phyloP scores from a whole-genome alignment of 2,113 vertebrate genomes.

The Collichthys lucidus region DNA sequence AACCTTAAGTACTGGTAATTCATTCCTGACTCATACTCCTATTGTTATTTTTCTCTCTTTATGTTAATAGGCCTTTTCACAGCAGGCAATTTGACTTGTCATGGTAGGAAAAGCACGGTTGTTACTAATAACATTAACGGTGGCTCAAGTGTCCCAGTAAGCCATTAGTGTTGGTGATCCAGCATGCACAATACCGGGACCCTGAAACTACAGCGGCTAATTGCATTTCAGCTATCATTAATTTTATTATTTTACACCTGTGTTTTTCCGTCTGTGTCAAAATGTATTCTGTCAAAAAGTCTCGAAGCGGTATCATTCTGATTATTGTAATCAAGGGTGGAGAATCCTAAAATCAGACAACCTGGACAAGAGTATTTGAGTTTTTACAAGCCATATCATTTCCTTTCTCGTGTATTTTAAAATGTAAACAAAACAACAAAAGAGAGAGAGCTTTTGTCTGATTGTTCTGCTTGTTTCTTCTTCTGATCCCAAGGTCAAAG shows the following conservation, averaged over 20 bases:
- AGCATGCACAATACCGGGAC: too few relatives aligned
- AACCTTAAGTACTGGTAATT: neutral
- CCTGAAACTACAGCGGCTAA: neutral
- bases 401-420: neutral
- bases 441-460: neutral
- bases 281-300: neutral
- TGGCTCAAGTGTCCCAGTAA: too few relatives aligned
- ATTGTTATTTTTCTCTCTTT: neutral
- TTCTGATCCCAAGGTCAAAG: constrained; percentile 90
- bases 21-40: neutral
- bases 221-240: neutral
- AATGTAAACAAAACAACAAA: neutral
- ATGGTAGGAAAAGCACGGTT: too few relatives aligned
- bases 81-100: neutral
- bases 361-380: too few relatives aligned
- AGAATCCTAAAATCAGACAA: too few relatives aligned
- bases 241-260: neutral
- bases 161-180: too few relatives aligned
- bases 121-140: too few relatives aligned
- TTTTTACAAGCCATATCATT: neutral
- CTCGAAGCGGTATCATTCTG: neutral
- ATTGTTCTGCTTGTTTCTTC: neutral
- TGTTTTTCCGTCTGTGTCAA: neutral
- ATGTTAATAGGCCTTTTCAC: neutral
- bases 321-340: neutral